Conservation (phyloP, 1,140 invertebrate species). For the Saccostrea glomerata region DNA sequence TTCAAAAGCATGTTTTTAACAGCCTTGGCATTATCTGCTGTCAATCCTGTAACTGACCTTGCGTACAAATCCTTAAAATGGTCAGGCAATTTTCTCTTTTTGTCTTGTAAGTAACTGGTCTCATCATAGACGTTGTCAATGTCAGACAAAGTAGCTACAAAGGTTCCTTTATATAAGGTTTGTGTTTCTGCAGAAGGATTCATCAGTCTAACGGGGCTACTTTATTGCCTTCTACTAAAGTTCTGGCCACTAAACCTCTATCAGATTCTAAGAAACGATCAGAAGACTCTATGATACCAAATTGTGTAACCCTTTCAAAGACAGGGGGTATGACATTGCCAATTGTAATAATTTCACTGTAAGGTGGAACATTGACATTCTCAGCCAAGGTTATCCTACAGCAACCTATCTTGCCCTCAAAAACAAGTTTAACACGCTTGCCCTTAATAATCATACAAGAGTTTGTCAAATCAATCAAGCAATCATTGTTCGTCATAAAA, state of each 20-base stretch:
- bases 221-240: slow-evolving; percentile 39
- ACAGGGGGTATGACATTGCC: not conserved
- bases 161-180: slow-evolving; percentile 40
- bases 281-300: slow-evolving; percentile 41
- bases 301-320: not conserved
- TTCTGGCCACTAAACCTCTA: slow-evolving; percentile 44
- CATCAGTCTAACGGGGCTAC: slow-evolving; percentile 45
- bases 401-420: not conserved
- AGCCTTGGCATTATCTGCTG: not conserved
- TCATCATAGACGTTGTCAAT: not conserved
- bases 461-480: not conserved
- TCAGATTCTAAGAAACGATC: slow-evolving; percentile 30
- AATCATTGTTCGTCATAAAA: slow-evolving; percentile 2
- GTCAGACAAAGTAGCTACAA: slow-evolving; percentile 37
- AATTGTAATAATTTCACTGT: not conserved
- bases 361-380: not conserved
- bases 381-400: slow-evolving; percentile 3
- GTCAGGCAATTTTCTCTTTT: not conserved
- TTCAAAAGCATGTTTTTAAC: slow-evolving; percentile 5
- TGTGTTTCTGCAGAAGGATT: slow-evolving; percentile 37
- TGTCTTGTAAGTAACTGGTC: not conserved
- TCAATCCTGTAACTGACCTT: not conserved
- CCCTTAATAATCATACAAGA: not conserved
- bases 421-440: not conserved
- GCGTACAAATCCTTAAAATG: slow-evolving; percentile 36